Percentiles rank a stretch among this genome's conserved stretches.
Evolutionary conservation across 2,113 vertebrate species (phyloP).

Genomic region (Calidris pugnax): DNA sequence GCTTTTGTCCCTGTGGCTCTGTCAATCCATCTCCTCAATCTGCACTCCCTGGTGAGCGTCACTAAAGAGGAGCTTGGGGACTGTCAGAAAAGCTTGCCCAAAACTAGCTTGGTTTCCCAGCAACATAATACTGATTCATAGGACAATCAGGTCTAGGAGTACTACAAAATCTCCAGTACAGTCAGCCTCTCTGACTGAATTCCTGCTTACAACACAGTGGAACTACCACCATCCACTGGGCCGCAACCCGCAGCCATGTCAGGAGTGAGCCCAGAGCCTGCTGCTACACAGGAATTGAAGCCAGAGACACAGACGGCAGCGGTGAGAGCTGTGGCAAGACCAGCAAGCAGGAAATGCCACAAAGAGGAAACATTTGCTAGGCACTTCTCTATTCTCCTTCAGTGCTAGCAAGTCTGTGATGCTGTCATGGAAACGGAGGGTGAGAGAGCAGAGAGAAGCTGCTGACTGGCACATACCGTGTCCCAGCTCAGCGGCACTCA

Average conservation of each 20-base stretch:
- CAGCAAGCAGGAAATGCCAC: not conserved
- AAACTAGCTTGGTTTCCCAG: not conserved
- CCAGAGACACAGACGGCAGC: not conserved
- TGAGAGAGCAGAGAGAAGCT: not conserved
- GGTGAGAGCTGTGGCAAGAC: not conserved
- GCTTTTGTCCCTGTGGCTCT: not conserved
- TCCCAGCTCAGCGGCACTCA: not conserved
- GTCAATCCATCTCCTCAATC: not conserved
- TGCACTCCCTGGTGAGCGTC: not conserved
- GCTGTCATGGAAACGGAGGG: conserved; percentile 14
- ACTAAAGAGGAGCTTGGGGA: not conserved
- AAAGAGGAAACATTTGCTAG: not conserved
- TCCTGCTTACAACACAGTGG: not conserved
- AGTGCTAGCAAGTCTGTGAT: not conserved
- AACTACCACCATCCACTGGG: not conserved
- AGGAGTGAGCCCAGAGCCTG: not conserved
- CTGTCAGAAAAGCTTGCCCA: not conserved
- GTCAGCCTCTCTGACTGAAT: not conserved
- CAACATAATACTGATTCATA: not conserved
- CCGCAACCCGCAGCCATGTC: not conserved
- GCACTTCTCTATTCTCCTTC: not conserved
- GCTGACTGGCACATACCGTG: not conserved
- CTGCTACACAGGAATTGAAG: not conserved
- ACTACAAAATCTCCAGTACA: not conserved
- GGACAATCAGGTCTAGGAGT: not conserved